Conservation (phyloP, 1,140 invertebrate species). For the Hylaeus volcanicus region DNA sequence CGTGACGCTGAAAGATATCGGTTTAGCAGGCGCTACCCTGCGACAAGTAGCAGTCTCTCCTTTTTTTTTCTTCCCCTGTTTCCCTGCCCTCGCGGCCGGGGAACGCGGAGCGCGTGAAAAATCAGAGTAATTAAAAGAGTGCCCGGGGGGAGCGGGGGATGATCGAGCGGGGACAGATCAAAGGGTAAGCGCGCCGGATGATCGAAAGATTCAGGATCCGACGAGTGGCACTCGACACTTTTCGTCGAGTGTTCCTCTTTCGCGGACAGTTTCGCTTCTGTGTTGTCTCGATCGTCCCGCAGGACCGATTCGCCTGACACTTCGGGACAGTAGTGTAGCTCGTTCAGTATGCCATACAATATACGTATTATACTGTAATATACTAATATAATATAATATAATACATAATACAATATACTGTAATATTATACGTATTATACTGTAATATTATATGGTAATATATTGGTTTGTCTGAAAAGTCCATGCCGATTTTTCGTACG, state of each 20-base stretch:
- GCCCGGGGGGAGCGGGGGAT: neutral
- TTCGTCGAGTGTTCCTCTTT: conserved; percentile 10
- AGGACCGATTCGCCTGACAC: neutral
- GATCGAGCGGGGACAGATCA: conserved; percentile 28
- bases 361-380: no score
- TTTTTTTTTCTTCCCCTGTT: neutral
- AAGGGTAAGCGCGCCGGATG: conserved; percentile 4
- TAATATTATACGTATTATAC: no score
- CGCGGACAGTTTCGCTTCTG: conserved; percentile 8
- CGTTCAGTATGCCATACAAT: no score
- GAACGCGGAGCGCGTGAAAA: conserved; percentile 28
- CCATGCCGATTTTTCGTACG: no score
- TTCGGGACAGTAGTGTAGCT: neutral
- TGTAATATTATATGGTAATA: no score
- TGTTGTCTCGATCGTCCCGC: neutral
- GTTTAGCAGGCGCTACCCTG: conserved; percentile 33
- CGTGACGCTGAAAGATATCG: conserved; percentile 47
- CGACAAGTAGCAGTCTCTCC: conserved; percentile 9
- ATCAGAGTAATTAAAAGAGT: conserved; percentile 33
- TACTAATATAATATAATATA: no score
- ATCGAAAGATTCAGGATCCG: conserved; percentile 18
- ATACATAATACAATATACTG: no score
- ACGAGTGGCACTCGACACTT: conserved; percentile 31
- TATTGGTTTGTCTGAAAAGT: no score
- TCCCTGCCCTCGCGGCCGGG: neutral